Evolutionary conservation across 2,113 vertebrate genomes (phyloP).

Genomic region (Uria aalge): DNA sequence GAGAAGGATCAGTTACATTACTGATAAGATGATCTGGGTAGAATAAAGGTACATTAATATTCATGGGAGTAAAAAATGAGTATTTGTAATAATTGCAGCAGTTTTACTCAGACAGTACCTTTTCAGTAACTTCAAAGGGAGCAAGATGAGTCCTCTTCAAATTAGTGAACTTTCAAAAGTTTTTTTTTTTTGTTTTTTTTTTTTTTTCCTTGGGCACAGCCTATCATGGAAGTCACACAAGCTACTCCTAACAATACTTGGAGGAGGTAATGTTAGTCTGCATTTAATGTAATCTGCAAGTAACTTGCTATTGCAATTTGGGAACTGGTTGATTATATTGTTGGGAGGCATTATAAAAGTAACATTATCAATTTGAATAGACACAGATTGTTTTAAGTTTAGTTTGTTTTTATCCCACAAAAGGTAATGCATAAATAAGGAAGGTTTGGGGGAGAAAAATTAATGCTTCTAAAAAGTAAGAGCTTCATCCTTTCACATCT

Average conservation of each 20-base stretch:
- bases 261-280: background rate
- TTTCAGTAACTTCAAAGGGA: background rate
- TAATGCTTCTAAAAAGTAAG: background rate
- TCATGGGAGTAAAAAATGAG: background rate
- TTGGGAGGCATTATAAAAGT: background rate
- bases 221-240: background rate
- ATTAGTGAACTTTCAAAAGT: background rate
- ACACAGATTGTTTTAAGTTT: background rate
- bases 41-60: background rate
- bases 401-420: background rate
- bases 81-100: background rate
- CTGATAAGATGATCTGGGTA: background rate
- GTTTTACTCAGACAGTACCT: background rate
- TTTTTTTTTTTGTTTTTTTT: background rate
- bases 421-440: background rate
- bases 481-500: background rate
- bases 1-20: background rate
- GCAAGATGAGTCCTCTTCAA: background rate
- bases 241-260: background rate
- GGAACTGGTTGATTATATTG: background rate
- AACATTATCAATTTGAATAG: background rate
- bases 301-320: background rate
- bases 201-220: background rate
- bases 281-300: background rate
- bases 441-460: background rate